phyloP scores from a whole-genome alignment of 2,797 vertebrate genomes.

The Parauchenoglanis ngamensis region DNA sequence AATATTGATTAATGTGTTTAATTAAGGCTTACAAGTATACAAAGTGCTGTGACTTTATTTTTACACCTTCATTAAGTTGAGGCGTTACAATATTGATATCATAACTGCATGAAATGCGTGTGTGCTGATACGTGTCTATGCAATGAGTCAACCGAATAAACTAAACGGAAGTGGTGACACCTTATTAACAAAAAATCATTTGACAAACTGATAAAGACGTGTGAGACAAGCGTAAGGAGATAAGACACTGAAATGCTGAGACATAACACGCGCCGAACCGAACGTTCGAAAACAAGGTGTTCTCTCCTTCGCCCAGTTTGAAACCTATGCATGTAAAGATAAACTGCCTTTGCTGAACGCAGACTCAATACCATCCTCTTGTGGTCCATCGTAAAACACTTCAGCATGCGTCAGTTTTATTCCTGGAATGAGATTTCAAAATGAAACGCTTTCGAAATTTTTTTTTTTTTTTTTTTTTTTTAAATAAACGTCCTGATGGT shows the following conservation, averaged over 20 bases:
- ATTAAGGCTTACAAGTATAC: neutral
- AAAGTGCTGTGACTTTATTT: neutral
- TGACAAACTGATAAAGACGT: neutral
- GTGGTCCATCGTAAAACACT: conserved; percentile 63
- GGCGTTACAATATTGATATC: neutral
- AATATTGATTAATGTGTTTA: neutral
- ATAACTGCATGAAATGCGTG: neutral
- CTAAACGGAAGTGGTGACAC: neutral
- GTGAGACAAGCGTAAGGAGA: neutral
- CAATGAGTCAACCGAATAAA: neutral
- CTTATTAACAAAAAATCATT: neutral
- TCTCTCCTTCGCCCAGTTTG: neutral
- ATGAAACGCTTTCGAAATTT: neutral
- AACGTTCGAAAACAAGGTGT: neutral
- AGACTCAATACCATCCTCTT: conserved; percentile 76
- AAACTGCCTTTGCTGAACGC: conserved; percentile 1
- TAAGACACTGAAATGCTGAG: neutral
- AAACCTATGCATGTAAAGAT: neutral
- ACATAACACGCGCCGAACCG: neutral
- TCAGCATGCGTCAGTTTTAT: neutral
- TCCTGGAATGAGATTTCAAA: neutral
- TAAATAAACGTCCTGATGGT: neutral
- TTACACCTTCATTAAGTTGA: neutral
- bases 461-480: neutral
- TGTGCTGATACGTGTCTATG: neutral